Conservation (phyloP, 92 coral and sea anemone species). For the Epizoanthus illoricatus region DNA sequence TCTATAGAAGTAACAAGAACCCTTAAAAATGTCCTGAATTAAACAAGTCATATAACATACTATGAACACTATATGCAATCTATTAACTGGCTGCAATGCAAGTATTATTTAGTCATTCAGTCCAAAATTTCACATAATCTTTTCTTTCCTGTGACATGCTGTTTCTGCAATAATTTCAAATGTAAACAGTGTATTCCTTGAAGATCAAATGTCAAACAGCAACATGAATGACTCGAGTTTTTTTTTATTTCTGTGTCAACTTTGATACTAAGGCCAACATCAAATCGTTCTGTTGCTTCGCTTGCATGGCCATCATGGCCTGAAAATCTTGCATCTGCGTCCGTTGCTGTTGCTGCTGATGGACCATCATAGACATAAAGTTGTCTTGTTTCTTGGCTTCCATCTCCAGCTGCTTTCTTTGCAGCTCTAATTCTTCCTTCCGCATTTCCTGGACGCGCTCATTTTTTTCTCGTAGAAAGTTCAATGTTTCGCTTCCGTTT, state of each 20-base stretch:
- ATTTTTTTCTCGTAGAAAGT: slow-evolving; percentile 43
- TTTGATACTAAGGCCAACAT: slow-evolving; percentile 37
- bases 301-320: slow-evolving; percentile 37
- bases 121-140: neutral
- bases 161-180: neutral
- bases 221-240: slow-evolving; percentile 8
- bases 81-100: slow-evolving; percentile 6
- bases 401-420: slow-evolving; percentile 40
- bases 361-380: slow-evolving; percentile 33
- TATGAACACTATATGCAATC: neutral
- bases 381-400: slow-evolving; percentile 41
- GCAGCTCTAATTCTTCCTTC: slow-evolving; percentile 28
- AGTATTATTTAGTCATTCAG: neutral
- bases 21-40: slow-evolving; percentile 2
- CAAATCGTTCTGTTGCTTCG: slow-evolving; percentile 34
- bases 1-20: neutral
- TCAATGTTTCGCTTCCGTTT: slow-evolving; percentile 14
- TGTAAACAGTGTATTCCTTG: slow-evolving; percentile 19
- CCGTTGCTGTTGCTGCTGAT: slow-evolving; percentile 44
- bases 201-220: neutral
- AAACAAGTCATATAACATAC: neutral
- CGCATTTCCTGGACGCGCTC: slow-evolving; percentile 37
- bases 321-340: slow-evolving; percentile 39
- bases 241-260: slow-evolving; percentile 16
- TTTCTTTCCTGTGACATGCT: slow-evolving; percentile 5